Percentiles rank a stretch among this genome's conserved stretches.
Evolutionary conservation across 2,113 vertebrate species (phyloP).

Genomic region (Misgurnus anguillicaudatus): DNA sequence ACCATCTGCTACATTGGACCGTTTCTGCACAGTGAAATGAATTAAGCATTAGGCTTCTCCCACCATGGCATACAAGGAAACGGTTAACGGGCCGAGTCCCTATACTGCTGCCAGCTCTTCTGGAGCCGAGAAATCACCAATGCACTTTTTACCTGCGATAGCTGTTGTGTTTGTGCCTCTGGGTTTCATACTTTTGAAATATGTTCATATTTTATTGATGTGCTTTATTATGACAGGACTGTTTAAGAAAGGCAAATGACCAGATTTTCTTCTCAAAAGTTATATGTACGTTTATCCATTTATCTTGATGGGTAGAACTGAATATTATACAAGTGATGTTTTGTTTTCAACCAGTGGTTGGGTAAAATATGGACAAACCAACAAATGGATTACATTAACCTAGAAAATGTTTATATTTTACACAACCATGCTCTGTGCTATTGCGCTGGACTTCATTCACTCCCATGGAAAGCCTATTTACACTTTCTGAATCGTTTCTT

Average conservation of each 20-base stretch:
- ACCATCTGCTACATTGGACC: slow-evolving; percentile 30
- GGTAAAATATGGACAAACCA: no score
- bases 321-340: background rate
- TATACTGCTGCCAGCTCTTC: background rate
- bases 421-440: no score
- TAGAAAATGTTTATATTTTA: no score
- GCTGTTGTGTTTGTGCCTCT: background rate
- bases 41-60: slow-evolving; percentile 20
- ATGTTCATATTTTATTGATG: background rate
- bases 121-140: background rate
- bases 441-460: no score
- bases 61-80: background rate
- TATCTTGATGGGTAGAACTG: background rate
- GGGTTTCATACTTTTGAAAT: background rate
- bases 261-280: no score
- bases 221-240: background rate
- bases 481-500: no score
- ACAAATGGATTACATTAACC: no score
- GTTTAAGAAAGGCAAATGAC: no score
- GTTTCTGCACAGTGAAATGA: slow-evolving; percentile 14
- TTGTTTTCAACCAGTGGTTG: background rate
- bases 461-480: no score
- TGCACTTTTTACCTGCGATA: background rate
- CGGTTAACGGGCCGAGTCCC: background rate
- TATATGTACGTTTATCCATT: no score